Evolutionary conservation across 1,140 invertebrate genomes (phyloP).

Genomic region (Halictus rubicundus): DNA sequence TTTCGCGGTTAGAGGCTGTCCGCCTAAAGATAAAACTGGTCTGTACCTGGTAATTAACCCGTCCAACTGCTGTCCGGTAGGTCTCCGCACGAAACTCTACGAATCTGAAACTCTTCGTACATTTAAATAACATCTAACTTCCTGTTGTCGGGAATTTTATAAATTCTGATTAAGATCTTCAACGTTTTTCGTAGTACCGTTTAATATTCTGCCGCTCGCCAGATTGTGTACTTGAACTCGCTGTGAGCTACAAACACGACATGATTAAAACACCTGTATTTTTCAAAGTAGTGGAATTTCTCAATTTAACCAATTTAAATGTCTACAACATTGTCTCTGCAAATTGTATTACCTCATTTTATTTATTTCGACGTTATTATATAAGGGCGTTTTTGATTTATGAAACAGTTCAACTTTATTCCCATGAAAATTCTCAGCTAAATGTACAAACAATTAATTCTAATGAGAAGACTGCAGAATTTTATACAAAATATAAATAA

Average conservation of each 20-base stretch:
- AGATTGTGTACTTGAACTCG: background rate
- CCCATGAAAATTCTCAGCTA: too few relatives aligned
- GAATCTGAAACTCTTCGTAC: background rate
- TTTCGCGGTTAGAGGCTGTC: conserved; percentile 31
- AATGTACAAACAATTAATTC: too few relatives aligned
- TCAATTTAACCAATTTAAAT: too few relatives aligned
- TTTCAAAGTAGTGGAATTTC: too few relatives aligned
- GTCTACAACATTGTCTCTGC: too few relatives aligned
- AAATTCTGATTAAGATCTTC: background rate
- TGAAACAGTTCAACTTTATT: too few relatives aligned
- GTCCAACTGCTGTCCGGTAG: conserved; percentile 36
- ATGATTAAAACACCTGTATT: background rate
- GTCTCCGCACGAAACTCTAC: conserved; percentile 4
- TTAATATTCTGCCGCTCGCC: background rate
- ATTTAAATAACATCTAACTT: conserved; percentile 11
- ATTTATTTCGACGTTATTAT: too few relatives aligned
- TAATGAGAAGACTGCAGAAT: too few relatives aligned
- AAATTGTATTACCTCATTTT: too few relatives aligned
- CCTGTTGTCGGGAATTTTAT: background rate
- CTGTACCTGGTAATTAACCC: conserved; percentile 50
- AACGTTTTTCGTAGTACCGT: background rate
- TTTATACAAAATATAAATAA: too few relatives aligned
- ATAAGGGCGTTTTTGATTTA: too few relatives aligned
- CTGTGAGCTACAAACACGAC: background rate
- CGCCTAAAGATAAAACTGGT: conserved; percentile 31